Conservation (phyloP, 53 echinoderm and acorn worm genomes). For the Antedon mediterranea region DNA sequence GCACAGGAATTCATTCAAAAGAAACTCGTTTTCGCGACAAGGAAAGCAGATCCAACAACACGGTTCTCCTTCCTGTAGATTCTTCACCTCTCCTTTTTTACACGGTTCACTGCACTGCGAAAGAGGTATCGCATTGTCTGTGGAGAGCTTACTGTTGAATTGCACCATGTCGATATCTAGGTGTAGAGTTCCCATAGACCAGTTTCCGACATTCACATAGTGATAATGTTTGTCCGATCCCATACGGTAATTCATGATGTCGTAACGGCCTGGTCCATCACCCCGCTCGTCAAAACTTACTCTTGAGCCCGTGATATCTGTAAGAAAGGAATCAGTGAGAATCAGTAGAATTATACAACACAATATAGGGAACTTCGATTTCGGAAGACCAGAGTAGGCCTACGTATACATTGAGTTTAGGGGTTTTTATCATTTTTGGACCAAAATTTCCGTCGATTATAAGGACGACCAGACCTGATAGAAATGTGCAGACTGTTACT, state of each 20-base stretch:
- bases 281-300: conserved; percentile 81
- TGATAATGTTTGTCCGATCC: conserved; percentile 18
- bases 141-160: conserved; percentile 45
- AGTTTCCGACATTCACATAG: conserved; percentile 65
- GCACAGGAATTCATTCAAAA: conserved; percentile 72
- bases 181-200: conserved; percentile 34
- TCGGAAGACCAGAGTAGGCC: too few relatives aligned
- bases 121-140: conserved; percentile 17
- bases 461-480: too few relatives aligned
- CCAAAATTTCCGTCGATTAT: too few relatives aligned
- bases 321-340: background rate
- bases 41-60: conserved; percentile 87
- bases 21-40: conserved; percentile 58
- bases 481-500: too few relatives aligned
- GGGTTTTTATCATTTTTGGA: too few relatives aligned
- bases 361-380: too few relatives aligned
- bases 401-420: too few relatives aligned
- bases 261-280: conserved; percentile 84
- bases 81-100: conserved; percentile 51
- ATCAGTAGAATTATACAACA: too few relatives aligned
- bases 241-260: conserved; percentile 76
- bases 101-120: conserved; percentile 94
- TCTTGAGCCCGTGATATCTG: conserved; percentile 58
- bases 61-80: conserved; percentile 56
- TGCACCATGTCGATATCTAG: conserved; percentile 23